Evolutionary conservation across 2,113 vertebrate species (phyloP), one percentile per base, ranked within the genome.

Genomic region (Athene noctua): DNA sequence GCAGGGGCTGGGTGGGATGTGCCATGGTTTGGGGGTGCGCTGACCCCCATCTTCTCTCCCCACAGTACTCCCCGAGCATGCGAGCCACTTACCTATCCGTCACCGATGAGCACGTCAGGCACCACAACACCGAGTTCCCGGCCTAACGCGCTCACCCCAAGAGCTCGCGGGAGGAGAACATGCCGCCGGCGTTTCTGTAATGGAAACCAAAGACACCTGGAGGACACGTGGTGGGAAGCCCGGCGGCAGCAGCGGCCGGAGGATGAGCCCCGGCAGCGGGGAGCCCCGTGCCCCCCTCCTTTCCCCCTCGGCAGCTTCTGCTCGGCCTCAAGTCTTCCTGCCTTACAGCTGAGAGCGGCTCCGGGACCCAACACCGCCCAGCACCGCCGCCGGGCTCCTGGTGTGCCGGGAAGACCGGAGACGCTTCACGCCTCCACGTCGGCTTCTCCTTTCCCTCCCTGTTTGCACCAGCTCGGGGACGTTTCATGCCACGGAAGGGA

Each of bases 41-140:
- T 97, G 58, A 47, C 47, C n/a, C 92, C 34, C 8, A 0, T 13
- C 52, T 77, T 58, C 21, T 97, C 92, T 78, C 70, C 86, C 91
- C 58, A 0, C 90, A 99, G 99, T 99, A 99, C 97, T 99, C 99
- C 32, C 99, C 99, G 46, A 99, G 98, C 97, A 99, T 99, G 99
- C 98, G 99, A 91, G 98, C 99, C 96, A 99, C 99, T 85, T 99
- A 99, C 97, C 98, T 99, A 94, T 98, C 99, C 4, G 99, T 99
- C 98, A 98, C 98, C 1, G 99, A 99, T 74, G 99, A 99, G 82
- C 99, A 98, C 88, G 61, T 97, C 63, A 96, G 98, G 97, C 99
- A 97, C 90, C 98, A 98, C 46, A 94, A 98, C 75, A 98, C 96
- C 25, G 98, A 99, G 90, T 98, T 98, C 98, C 98, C 98, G 32